Percentiles rank a stretch among this genome's conserved stretches.
These are phyloP conservation scores for Agonopterix arenella DNA, from an alignment of 2,888 invertebrate genomes.

Conservation along the genomic window DNA sequence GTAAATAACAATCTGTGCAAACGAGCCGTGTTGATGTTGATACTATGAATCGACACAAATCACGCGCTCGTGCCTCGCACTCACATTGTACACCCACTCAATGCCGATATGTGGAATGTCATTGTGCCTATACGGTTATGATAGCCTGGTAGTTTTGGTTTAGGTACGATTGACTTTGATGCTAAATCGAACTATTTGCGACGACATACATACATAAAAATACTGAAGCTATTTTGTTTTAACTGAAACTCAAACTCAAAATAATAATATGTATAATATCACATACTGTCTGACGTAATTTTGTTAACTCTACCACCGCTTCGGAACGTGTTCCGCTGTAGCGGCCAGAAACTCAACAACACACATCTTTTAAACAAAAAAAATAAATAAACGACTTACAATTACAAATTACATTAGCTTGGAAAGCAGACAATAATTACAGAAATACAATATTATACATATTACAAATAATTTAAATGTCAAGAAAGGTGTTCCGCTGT, in stretches of 20 bases:
- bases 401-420: no score
- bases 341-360: no score
- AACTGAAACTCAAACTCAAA: not conserved
- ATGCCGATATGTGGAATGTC: constrained; percentile 10
- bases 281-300: no score
- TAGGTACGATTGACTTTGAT: not conserved
- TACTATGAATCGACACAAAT: constrained; percentile 19
- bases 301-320: no score
- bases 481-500: no score
- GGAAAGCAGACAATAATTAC: no score
- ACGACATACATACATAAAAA: not conserved
- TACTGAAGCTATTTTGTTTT: not conserved
- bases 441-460: no score
- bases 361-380: no score
- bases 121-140: constrained; percentile 7
- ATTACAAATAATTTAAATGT: no score
- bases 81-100: constrained; percentile 6
- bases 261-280: no score
- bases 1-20: constrained; percentile 54
- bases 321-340: no score
- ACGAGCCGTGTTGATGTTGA: constrained; percentile 43
- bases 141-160: constrained; percentile 1
- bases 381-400: no score
- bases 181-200: not conserved
- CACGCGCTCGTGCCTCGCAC: constrained; percentile 8